phyloP scores from a whole-genome alignment of 2,113 vertebrate genomes.

The Scophthalmus maximus region DNA sequence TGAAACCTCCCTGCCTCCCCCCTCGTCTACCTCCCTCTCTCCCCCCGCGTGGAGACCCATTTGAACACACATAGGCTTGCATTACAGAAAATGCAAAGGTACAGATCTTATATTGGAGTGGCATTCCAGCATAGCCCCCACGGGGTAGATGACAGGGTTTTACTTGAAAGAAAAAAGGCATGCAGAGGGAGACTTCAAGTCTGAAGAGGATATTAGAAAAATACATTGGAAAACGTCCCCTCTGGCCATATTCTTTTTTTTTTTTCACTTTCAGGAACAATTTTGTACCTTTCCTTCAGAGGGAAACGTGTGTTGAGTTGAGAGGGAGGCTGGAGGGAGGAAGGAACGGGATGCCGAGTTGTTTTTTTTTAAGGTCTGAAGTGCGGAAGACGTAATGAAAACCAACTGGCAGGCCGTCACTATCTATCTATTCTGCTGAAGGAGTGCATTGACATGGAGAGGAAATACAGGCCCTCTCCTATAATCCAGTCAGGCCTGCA shows the following conservation, averaged over 20 bases:
- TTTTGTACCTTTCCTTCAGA: constrained; percentile 80
- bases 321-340: constrained; percentile 43
- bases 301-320: constrained; percentile 56
- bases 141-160: constrained; percentile 79
- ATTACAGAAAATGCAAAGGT: constrained; percentile 76
- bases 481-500: constrained; percentile 67
- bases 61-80: constrained; percentile 69
- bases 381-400: constrained; percentile 80
- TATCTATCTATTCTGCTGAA: constrained; percentile 77
- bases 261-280: constrained; percentile 76
- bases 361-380: constrained; percentile 59
- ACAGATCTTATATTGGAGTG: constrained; percentile 76
- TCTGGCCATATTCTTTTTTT: constrained; percentile 71
- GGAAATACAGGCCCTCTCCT: constrained; percentile 73
- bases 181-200: constrained; percentile 79
- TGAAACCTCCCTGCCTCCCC: background rate
- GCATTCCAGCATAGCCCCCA: constrained; percentile 80
- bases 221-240: constrained; percentile 78
- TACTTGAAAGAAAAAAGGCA: constrained; percentile 81
- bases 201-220: constrained; percentile 88
- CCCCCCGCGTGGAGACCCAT: constrained; percentile 55
- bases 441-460: constrained; percentile 68
- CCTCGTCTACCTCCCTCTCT: constrained; percentile 12
- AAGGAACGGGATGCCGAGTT: constrained; percentile 37
- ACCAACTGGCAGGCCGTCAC: constrained; percentile 83